phyloP scores from a whole-genome alignment of 2,797 vertebrate species.

The Dallia pectoralis region DNA sequence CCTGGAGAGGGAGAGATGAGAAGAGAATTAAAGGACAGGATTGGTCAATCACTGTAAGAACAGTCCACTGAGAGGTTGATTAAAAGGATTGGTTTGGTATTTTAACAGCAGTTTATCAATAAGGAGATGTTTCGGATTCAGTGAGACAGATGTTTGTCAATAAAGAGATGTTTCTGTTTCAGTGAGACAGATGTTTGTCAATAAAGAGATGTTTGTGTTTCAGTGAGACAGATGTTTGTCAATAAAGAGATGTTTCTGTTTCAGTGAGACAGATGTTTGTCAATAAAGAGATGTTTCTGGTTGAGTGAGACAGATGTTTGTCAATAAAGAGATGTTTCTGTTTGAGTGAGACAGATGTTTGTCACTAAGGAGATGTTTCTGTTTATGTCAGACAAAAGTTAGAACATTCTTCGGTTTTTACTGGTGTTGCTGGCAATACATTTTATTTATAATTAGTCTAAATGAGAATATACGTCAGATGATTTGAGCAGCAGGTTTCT shows the following conservation, averaged over 20 bases:
- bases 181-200: neutral
- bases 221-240: neutral
- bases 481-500: neutral
- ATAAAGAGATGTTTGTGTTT: neutral
- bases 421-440: neutral
- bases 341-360: neutral
- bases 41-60: slow-evolving; percentile 3
- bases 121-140: no score
- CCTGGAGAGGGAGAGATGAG: no score
- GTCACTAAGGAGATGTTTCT: neutral
- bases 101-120: no score
- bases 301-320: neutral
- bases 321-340: neutral
- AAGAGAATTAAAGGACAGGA: neutral
- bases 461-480: neutral
- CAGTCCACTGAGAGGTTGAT: slow-evolving; percentile 11
- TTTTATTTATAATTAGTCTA: neutral
- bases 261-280: neutral
- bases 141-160: neutral
- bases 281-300: neutral
- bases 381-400: neutral
- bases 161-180: neutral
- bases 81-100: neutral
- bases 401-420: neutral
- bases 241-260: neutral